Conservation (phyloP, 2,888 invertebrate genomes). For the Octonoba sinensis region DNA sequence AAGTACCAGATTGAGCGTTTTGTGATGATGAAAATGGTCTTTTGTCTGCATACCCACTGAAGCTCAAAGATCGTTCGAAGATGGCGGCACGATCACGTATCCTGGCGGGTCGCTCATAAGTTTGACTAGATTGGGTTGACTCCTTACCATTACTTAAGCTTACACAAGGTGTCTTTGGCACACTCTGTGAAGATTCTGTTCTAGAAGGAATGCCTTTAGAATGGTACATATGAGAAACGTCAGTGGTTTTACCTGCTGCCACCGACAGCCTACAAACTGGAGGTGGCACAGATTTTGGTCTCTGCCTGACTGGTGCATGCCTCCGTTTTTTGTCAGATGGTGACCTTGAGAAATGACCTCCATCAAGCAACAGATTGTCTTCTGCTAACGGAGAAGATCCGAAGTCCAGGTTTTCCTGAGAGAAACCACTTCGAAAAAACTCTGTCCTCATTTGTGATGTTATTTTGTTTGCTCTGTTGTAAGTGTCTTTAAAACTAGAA, state of each 20-base stretch:
- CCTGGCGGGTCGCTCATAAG: constrained; percentile 36
- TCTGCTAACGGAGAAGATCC: background rate
- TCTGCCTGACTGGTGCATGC: constrained; percentile 28
- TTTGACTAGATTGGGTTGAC: constrained; percentile 40
- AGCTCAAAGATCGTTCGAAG: constrained; percentile 60
- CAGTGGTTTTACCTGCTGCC: background rate
- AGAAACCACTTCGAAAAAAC: constrained; percentile 40
- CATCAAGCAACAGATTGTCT: background rate
- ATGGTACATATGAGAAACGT: background rate
- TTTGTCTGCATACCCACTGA: constrained; percentile 40
- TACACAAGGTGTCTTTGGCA: constrained; percentile 48
- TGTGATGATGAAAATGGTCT: constrained; percentile 32
- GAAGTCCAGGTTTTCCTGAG: constrained; percentile 10
- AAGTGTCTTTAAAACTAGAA: constrained; percentile 41
- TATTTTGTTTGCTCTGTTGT: constrained; percentile 35
- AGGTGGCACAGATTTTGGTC: constrained; percentile 59
- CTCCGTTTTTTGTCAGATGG: constrained; percentile 12
- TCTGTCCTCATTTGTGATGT: constrained; percentile 49
- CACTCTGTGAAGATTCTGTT: constrained; percentile 31
- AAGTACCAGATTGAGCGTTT: constrained; percentile 47
- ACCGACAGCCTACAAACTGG: constrained; percentile 42
- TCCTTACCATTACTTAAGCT: constrained; percentile 31
- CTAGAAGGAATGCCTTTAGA: constrained; percentile 13
- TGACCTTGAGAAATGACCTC: constrained; percentile 25
- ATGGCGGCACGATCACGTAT: constrained; percentile 59